Conservation (phyloP, 1,140 invertebrate genomes). For the Drosophila nigromelanica region DNA sequence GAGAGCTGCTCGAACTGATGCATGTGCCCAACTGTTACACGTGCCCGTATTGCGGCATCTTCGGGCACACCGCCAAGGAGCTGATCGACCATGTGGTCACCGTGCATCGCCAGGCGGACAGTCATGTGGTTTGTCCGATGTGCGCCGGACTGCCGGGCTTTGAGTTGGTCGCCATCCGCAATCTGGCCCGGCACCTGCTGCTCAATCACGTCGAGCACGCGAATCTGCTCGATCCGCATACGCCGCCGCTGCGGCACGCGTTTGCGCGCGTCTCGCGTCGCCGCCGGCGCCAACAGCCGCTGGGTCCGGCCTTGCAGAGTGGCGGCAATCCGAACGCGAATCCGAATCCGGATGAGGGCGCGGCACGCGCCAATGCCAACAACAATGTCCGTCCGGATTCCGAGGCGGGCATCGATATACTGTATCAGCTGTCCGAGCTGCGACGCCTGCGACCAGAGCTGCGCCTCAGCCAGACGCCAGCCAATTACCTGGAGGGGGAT, state of each 20-base stretch:
- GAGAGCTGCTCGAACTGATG: conserved; percentile 43
- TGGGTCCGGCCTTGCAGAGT: background rate
- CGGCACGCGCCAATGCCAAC: background rate
- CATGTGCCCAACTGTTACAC: conserved; percentile 65
- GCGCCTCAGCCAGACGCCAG: conserved; percentile 1
- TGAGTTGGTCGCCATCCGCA: conserved; percentile 49
- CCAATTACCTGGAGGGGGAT: conserved; percentile 26
- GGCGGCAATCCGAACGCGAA: background rate
- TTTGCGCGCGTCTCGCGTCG: conserved; percentile 30
- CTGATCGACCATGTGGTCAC: conserved; percentile 59
- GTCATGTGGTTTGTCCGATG: conserved; percentile 65
- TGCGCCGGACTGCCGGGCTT: conserved; percentile 47
- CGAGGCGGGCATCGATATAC: conserved; percentile 36
- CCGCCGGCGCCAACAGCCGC: conserved; percentile 31
- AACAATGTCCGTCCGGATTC: conserved; percentile 9
- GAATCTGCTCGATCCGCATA: conserved; percentile 57
- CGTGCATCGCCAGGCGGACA: conserved; percentile 42
- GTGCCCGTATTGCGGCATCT: conserved; percentile 57
- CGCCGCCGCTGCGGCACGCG: conserved; percentile 41
- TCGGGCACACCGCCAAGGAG: conserved; percentile 53
- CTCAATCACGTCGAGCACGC: conserved; percentile 65
- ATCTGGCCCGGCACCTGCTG: conserved; percentile 57
- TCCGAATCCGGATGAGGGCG: background rate
- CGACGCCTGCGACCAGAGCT: conserved; percentile 29
- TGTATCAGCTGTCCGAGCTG: conserved; percentile 39